phyloP scores from a whole-genome alignment of 1,140 invertebrate species.

The Pristionchus pacificus region DNA sequence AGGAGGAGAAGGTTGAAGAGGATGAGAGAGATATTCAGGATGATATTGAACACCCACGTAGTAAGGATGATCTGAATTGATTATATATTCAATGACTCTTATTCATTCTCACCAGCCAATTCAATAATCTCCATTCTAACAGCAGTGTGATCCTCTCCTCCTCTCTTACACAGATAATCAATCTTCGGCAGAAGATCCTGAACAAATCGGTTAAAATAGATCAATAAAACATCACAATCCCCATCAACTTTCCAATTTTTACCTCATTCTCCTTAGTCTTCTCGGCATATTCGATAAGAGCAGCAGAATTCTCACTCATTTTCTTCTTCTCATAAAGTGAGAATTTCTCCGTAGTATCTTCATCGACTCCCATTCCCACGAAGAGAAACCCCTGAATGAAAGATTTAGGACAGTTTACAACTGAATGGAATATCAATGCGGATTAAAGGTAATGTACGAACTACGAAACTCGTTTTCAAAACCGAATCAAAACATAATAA shows the following conservation, averaged over 20 bases:
- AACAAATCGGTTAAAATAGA: conserved; percentile 4
- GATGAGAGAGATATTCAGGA: conserved; percentile 91
- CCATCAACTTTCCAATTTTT: too few species aligned
- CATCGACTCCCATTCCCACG: conserved; percentile 65
- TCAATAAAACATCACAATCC: conserved; percentile 20
- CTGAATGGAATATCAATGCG: too few species aligned
- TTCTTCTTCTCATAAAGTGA: conserved; percentile 30
- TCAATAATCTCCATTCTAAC: conserved; percentile 79
- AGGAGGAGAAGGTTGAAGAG: conserved; percentile 85
- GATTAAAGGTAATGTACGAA: too few species aligned
- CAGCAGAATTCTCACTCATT: conserved; percentile 37
- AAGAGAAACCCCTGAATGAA: too few species aligned
- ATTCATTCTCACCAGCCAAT: conserved; percentile 58
- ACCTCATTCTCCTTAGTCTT: conserved; percentile 14
- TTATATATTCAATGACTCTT: background rate
- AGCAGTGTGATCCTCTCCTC: conserved; percentile 59
- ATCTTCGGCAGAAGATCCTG: conserved; percentile 44
- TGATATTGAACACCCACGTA: conserved; percentile 95
- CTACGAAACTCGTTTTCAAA: conserved; percentile 66
- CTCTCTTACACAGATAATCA: conserved; percentile 42
- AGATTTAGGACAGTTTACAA: conserved; percentile 3
- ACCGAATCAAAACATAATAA: too few species aligned
- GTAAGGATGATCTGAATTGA: conserved; percentile 72
- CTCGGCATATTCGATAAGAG: conserved; percentile 41
- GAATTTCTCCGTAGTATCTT: conserved; percentile 29